Evolutionary conservation across 2,888 invertebrate species (phyloP), one percentile per base, ranked within the genome.

Genomic region (Stramonita haemastoma): DNA sequence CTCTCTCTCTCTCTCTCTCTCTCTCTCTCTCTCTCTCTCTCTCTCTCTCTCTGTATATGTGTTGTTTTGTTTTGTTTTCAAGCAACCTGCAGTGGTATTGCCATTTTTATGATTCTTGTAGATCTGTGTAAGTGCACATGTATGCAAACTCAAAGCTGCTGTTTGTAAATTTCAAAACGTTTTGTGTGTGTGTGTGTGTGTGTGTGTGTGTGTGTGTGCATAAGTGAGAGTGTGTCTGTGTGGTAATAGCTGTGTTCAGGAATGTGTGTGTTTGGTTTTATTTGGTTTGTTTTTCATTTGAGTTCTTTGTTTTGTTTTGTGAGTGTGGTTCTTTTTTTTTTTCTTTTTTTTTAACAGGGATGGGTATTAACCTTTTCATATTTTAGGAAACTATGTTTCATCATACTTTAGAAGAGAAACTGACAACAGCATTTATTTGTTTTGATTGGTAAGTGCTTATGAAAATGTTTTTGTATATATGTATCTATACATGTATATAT

Each of bases 1-100:
- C 88, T 81, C 86, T 88, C 90, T 90, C 90, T 87, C 83, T 86
- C 60, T 90, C 87, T 90, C 90, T 70, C 87, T 83, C 88, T 34
- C 34, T n/a, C 46, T 5, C n/a, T 70, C 34, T 32, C 70, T 70
- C 34, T 86, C 36, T 56, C 32, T 70, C 60, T 60, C 32, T n/a
- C n/a, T n/a, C n/a, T n/a, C n/a, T n/a, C n/a, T n/a, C n/a, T n/a
- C n/a, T n/a, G n/a, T n/a, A n/a, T 84, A 84, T 34, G 26, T 46
- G 11, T 84, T 46, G 19, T 26, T 22, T 19, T 60, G 60, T 15
- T 66, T 66, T 66, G 17, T 66, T 66, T 66, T 66, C 17, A 6
- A 22, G 66, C 66, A 66, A 66, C 46, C 46, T 46, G 46, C 46
- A 46, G 8, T 46, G 46, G 46, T 46, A 46, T 46, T 46, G 46